Evolutionary conservation across 2,113 vertebrate genomes (phyloP), one percentile per base, ranked within the genome.

Genomic region (Varanus komodoensis): DNA sequence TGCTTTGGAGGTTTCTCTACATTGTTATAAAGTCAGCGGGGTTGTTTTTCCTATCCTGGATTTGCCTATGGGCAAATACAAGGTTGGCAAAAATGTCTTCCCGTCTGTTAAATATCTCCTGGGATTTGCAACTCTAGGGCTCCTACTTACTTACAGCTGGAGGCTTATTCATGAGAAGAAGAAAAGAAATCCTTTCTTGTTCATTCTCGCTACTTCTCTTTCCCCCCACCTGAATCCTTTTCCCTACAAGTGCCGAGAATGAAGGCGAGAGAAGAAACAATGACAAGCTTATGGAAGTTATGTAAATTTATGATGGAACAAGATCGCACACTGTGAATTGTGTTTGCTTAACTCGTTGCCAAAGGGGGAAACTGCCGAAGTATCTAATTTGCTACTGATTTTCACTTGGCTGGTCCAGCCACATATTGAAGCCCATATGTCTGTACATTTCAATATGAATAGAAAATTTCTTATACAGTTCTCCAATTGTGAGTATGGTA

Each of bases 21-120:
- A 90, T 1, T 79, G 19, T 77, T 34, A n/a, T 50, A 44, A 91
- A 92, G 48, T 87, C 86, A 95, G 89, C 57, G 25, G 61, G 89
- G 87, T 1, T 11, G 57, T 64, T 64, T 15, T 34, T 71, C 74
- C 0, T 0, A 69, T 21, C 12, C 75, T 93, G 78, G 3, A 4
- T 90, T 85, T 27, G 87, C 95, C 95, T 83, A 69, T 57, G 90
- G 94, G 91, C 93, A 95, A 86, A 87, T 54, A 54, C 8, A 29
- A 27, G 88, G 86, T 82, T 77, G 81, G 91, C 89, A 80, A 54
- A 84, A 96, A 25, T 32, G 44, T 38, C 17, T 67, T 85, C 17
- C 88, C 87, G 92, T 93, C 82, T 82, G 81, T 34, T 83, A 94
- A 95, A 84, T 29, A 82, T 73, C 89, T 89, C 15, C 67, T 1